Evolutionary conservation across 2,888 invertebrate genomes (phyloP), one percentile per base, ranked within the genome.

Genomic region (Noctua fimbriata): DNA sequence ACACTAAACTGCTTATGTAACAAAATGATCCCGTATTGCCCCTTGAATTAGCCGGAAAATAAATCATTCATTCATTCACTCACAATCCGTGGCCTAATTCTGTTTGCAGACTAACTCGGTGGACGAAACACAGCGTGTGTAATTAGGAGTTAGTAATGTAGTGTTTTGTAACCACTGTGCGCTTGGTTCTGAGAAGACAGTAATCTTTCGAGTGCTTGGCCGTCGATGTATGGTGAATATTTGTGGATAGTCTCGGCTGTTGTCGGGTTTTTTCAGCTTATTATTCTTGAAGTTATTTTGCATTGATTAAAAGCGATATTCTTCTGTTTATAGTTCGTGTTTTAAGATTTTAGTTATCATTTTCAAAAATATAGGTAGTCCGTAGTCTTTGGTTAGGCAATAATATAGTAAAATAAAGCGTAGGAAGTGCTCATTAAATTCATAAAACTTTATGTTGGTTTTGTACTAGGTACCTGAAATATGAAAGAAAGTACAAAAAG

Each of bases 11-110:
- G 79, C 82, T 85, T 79, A 78, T 71, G 79, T 74, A 79, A 76
- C 75, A 65, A 69, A 82, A 87, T 78, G 71, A 84, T 80, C 75
- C 80, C 77, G 63, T 78, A 87, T 82, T 52, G 70, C 69, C 75
- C 74, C 66, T 82, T 74, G 82, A 80, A 88, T 87, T 85, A 84
- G 72, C 75, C 55, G 36, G 79, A 81, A 88, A 87, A 86, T 91
- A 88, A 87, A 90, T 89, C 85, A 86, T 89, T 89, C 79, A 90
- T 86, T 83, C 83, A 83, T 88, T 89, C 82, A 88, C 83, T 83
- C 80, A 60, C 82, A 86, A 88, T 86, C 86, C 80, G 78, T 84
- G 79, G 82, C 88, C 88, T 88, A 90, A 89, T 85, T 87, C 83
- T 66, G 81, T 83, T 89, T 83, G 84, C 87, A 86, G 79, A 60